Percentiles rank a stretch among this genome's conserved stretches.
phyloP scores from a whole-genome alignment of 2,888 invertebrate species.

The Drosophila stalkeri region DNA sequence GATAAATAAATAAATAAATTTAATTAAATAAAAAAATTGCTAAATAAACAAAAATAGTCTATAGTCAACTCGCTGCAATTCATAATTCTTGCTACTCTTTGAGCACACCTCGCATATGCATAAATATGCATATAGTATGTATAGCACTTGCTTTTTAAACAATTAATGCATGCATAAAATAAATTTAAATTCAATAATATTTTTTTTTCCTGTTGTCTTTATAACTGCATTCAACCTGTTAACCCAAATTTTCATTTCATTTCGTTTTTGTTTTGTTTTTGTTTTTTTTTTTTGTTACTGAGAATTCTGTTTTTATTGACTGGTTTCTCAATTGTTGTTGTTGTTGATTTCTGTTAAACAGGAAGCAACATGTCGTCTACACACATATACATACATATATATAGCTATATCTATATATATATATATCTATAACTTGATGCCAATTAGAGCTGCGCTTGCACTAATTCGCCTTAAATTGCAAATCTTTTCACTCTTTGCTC shows the following conservation, averaged over 20 bases:
- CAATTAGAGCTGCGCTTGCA: conserved; percentile 72
- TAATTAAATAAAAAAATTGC: no score
- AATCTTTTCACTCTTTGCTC: conserved; percentile 62
- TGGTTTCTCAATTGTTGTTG: conserved; percentile 16
- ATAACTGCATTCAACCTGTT: conserved; percentile 55
- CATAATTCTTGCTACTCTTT: neutral
- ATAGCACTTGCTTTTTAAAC: conserved; percentile 9
- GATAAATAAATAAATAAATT: no score
- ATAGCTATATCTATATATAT: neutral
- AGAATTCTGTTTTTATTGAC: conserved; percentile 39
- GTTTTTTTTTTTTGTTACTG: neutral
- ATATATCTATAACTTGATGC: conserved; percentile 23
- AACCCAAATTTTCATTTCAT: conserved; percentile 61
- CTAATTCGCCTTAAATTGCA: conserved; percentile 76
- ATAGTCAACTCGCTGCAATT: neutral
- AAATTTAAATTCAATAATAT: conserved; percentile 22
- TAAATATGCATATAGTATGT: neutral
- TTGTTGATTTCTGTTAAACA: conserved; percentile 27
- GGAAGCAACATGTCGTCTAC: conserved; percentile 35
- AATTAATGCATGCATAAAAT: conserved; percentile 32
- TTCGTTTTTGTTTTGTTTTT: conserved; percentile 21
- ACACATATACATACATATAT: conserved; percentile 1
- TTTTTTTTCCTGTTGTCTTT: neutral
- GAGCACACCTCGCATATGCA: neutral
- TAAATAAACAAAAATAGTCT: neutral